Evolutionary conservation across 2,888 invertebrate species (phyloP), one percentile per base, ranked within the genome.

Genomic region (Clepsis dumicolana): DNA sequence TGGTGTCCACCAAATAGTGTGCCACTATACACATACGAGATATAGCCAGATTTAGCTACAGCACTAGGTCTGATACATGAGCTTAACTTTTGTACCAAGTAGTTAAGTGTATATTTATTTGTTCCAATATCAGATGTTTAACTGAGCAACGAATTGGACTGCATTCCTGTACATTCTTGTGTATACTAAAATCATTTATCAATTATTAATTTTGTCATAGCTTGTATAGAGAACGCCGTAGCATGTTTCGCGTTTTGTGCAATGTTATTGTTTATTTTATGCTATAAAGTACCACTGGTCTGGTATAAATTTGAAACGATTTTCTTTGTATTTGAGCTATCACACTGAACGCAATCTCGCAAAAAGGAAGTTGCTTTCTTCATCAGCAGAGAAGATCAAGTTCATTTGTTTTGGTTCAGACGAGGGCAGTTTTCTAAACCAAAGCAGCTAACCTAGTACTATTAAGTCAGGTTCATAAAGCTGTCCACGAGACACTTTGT

Each of bases 1-100:
- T n/a, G n/a, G n/a, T n/a, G n/a, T n/a, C n/a, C n/a, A n/a, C n/a
- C n/a, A n/a, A 29, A 29, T 16, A 16, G 18, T 44, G 18, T 44
- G 2, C n/a, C 16, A 16, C 3, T 44, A 7, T 29, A 7, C 7
- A 7, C 7, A 7, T 18, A 14, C 35, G 7, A 8, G 29, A 5
- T 29, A 4, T 32, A 12, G 70, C 62, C 63, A 60, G 63, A 63
- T 76, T 81, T 81, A 83, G 88, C 86, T 87, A 85, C 87, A 86
- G 84, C 81, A 79, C 77, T 80, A 75, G 75, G 85, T 84, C 77
- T 80, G 82, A 83, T 80, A 82, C 79, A 80, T 75, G 91, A 91
- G 91, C 91, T 91, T 91, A 90, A 76, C 79, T 87, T 88, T 90
- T 88, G 79, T 88, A 89, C 83, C 79, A 75, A 75, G 77, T 81